Conservation (phyloP, 2,797 vertebrate genomes). For the Anabas testudineus region DNA sequence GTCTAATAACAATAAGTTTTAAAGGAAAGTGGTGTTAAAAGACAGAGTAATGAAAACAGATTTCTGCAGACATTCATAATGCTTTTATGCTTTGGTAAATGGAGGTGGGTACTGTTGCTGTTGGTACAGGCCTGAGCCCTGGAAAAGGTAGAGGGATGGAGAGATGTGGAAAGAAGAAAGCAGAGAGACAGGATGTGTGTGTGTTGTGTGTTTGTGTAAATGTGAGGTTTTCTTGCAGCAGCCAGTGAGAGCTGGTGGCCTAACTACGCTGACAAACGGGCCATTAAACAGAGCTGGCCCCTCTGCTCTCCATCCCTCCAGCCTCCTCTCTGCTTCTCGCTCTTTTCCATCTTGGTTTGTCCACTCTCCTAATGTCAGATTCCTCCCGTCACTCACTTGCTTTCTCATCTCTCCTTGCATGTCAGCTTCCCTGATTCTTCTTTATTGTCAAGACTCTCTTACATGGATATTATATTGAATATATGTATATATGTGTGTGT, state of each 20-base stretch:
- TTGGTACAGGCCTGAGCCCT: constrained; percentile 30
- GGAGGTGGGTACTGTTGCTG: constrained; percentile 15
- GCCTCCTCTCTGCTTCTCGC: constrained; percentile 37
- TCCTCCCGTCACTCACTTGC: constrained; percentile 5
- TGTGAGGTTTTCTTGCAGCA: constrained; percentile 58
- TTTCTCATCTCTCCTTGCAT: neutral
- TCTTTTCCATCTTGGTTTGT: constrained; percentile 49
- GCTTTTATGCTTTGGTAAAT: constrained; percentile 20
- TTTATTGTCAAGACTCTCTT: neutral
- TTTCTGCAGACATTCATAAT: constrained; percentile 3
- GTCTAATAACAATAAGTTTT: neutral
- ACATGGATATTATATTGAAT: too few species aligned
- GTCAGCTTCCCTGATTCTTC: constrained; percentile 2
- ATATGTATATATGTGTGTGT: too few species aligned
- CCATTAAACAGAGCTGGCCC: constrained; percentile 73
- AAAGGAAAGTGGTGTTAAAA: neutral
- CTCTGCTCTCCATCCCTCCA: constrained; percentile 54
- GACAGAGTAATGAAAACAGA: neutral
- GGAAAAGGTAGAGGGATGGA: constrained; percentile 64
- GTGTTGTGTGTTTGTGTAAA: constrained; percentile 26
- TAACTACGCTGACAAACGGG: constrained; percentile 71
- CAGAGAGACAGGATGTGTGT: constrained; percentile 13
- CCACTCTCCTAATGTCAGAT: constrained; percentile 18
- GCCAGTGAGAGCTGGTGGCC: constrained; percentile 73
- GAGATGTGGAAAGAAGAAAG: constrained; percentile 61